Base-by-base conservation (phyloP, 2,888 invertebrate species). In the Lasioglossum malachurum region DNA sequence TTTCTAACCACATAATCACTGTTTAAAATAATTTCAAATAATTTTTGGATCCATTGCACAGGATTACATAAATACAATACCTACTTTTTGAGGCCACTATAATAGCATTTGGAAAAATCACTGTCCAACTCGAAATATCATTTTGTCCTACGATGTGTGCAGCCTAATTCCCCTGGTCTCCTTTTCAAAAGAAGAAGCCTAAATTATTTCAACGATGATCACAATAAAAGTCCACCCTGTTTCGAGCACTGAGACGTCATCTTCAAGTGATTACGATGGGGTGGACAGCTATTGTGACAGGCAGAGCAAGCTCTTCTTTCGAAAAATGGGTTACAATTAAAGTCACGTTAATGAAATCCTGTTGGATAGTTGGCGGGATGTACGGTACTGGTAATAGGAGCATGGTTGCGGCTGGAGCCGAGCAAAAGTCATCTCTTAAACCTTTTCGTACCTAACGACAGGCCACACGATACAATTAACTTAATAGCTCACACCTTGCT, bases 401-500 rank as follows among this genome's bases (percentile, higher is more conserved):
- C 96, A 74, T 96, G 96, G 95, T 93, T 96, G 86, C 93, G 96
- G 49, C 95, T 96, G 84, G 96, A 96, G 88, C 95, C 96, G 41
- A 95, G 96, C 89, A 96, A 96, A 88, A 94, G 95, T 46, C 94
- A 96, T 87, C 95, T 96, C 86, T 95, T 96, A 90, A 95, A 96
- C 81, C 95, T 96, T 49, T 95, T 96, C 88, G 94, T 95, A 41
- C 90, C 95, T 27, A 95, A 96, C 86, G 92, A 93, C 23, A 92
- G 95, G 60, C 96, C 96, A 80, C 93, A 94, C 82, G 95, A 96
- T 82, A 95, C 96, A 79, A 94, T 96, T 80, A 95, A 95, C 90
- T 94, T 95, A 90, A 93, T 96, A 82, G 96, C 96, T 57, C 96
- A 96, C 91, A 95, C 95, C 82, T 94, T 96, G 79, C 95, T 96